A percentile compares a stretch with the other conserved stretches of the same genome.
Evolutionary conservation across 2,888 invertebrate species (phyloP).

Genomic region (Dermolepida albohirtum): DNA sequence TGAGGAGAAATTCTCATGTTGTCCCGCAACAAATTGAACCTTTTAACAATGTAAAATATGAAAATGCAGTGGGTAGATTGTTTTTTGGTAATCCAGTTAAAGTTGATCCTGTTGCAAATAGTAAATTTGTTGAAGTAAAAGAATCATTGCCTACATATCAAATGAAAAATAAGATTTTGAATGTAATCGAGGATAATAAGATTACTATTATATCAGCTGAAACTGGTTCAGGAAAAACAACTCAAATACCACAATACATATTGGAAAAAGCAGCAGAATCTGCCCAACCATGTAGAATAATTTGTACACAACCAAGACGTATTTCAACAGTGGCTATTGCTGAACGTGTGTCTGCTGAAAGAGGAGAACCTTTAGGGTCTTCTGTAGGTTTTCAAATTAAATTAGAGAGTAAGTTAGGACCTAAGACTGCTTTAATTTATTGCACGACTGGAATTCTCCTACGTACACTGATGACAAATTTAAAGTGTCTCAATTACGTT

Average conservation of each 20-base stretch:
- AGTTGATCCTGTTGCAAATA: conserved; percentile 62
- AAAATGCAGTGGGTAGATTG: conserved; percentile 42
- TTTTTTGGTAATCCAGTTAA: conserved; percentile 39
- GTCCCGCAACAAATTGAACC: conserved; percentile 7
- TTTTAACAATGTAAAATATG: conserved; percentile 19
- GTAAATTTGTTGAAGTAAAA: conserved; percentile 71
- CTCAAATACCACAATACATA: conserved; percentile 94
- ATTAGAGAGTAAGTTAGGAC: conserved; percentile 85
- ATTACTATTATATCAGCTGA: conserved; percentile 80
- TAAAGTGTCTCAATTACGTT: conserved; percentile 74
- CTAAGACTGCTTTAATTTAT: conserved; percentile 85
- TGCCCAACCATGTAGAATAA: conserved; percentile 80
- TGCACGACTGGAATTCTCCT: conserved; percentile 93
- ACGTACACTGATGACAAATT: conserved; percentile 87
- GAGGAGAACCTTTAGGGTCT: conserved; percentile 68
- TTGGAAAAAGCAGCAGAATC: conserved; percentile 77
- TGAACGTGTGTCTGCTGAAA: conserved; percentile 81
- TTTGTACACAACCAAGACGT: conserved; percentile 94
- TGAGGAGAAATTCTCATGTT: conserved; percentile 16
- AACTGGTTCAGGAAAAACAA: conserved; percentile 95
- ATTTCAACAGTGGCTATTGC: conserved; percentile 92
- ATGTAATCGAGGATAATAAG: conserved; percentile 75
- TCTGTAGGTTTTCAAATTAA: conserved; percentile 92
- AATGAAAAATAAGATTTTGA: conserved; percentile 74
- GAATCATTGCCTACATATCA: conserved; percentile 78